These are phyloP conservation scores for Eublepharis macularius DNA, from an alignment of 2,113 vertebrate species.

Conservation along the genomic window DNA sequence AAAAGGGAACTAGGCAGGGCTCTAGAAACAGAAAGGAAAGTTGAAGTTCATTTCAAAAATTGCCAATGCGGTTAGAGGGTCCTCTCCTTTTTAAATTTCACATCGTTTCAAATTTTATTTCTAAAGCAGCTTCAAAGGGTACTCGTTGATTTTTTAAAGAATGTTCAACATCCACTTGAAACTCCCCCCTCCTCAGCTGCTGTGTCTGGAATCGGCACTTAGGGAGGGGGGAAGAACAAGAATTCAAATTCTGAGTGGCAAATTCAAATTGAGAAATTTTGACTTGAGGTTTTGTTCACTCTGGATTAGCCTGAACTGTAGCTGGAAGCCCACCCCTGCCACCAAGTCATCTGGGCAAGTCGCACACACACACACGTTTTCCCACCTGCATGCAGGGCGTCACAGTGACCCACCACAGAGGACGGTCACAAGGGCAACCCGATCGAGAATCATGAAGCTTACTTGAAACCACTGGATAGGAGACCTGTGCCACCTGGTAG, in stretches of 20 bases:
- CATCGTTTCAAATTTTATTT: too few species aligned
- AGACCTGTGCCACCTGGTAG: neutral
- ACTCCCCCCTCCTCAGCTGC: neutral
- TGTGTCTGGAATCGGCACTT: neutral
- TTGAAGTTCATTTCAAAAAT: neutral
- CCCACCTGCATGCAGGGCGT: neutral
- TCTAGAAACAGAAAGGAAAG: neutral
- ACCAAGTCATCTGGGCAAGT: neutral
- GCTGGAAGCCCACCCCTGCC: constrained; percentile 58
- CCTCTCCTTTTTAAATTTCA: neutral
- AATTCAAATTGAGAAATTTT: neutral
- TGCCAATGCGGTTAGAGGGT: neutral
- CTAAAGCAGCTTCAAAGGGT: neutral
- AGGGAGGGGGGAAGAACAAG: neutral
- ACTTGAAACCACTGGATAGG: neutral
- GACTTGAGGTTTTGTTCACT: neutral
- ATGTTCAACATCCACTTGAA: neutral
- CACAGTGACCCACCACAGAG: neutral
- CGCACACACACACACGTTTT: too few species aligned
- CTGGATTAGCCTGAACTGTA: neutral
- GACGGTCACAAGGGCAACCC: neutral
- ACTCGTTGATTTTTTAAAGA: too few species aligned
- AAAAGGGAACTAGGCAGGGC: too few species aligned
- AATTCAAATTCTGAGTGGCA: neutral
- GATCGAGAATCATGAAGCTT: too few species aligned